Evolutionary conservation across 92 coral and sea anemone genomes (phyloP).

Genomic region (Hydrozoanthus gracilis): DNA sequence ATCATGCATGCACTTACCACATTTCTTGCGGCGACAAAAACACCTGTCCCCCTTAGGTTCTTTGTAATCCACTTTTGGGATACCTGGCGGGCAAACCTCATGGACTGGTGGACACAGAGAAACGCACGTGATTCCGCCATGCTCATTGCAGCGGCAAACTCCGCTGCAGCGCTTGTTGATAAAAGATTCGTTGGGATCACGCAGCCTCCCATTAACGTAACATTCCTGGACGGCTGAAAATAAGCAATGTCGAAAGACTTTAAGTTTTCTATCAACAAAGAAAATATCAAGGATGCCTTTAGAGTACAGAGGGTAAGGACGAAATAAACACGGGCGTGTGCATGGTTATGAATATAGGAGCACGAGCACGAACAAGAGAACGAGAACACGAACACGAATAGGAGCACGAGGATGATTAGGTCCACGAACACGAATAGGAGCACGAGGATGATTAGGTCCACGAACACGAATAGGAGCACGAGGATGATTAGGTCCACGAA

Average conservation of each 20-base stretch:
- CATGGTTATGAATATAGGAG: too few relatives aligned
- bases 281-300: neutral
- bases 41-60: neutral
- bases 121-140: neutral
- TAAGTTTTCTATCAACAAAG: neutral
- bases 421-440: too few relatives aligned
- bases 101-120: neutral
- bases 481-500: too few relatives aligned
- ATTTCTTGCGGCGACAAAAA: too few relatives aligned
- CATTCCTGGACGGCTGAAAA: neutral
- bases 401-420: too few relatives aligned
- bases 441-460: too few relatives aligned
- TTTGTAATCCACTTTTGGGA: too few relatives aligned
- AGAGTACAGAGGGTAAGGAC: neutral
- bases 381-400: too few relatives aligned
- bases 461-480: too few relatives aligned
- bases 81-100: neutral
- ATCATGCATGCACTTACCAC: neutral
- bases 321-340: neutral
- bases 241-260: neutral
- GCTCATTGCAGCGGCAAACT: neutral
- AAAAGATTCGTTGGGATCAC: neutral
- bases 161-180: neutral
- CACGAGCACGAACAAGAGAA: too few relatives aligned
- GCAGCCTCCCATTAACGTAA: slow-evolving; percentile 6